A percentile compares a stretch with the other conserved stretches of the same genome.
phyloP scores from a whole-genome alignment of 2,797 vertebrate species.

The Galagoides demidoff region DNA sequence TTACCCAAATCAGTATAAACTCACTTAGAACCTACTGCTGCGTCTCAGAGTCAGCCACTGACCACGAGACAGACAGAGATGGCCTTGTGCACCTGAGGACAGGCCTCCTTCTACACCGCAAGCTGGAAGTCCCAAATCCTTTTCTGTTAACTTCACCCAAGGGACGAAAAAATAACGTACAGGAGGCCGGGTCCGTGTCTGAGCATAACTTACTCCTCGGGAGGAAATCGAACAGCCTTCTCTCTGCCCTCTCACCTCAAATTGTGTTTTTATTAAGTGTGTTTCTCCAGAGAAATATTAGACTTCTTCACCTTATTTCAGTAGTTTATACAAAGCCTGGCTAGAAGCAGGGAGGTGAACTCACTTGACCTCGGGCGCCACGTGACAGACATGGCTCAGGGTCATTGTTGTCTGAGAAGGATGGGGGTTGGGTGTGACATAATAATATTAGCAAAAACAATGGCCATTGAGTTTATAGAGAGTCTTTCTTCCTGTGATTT shows the following conservation, averaged over 20 bases:
- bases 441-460: conserved; percentile 77
- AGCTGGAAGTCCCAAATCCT: neutral
- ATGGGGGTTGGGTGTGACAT: conserved; percentile 71
- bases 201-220: neutral
- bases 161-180: neutral
- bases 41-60: neutral
- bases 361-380: conserved; percentile 70
- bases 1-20: neutral
- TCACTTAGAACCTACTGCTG: neutral
- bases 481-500: conserved; percentile 80
- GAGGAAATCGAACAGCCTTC: neutral
- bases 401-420: conserved; percentile 78
- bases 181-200: neutral
- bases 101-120: neutral
- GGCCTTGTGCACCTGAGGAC: neutral
- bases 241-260: conserved; percentile 23
- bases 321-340: conserved; percentile 52
- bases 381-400: conserved; percentile 64
- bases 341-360: conserved; percentile 67
- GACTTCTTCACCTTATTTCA: conserved; percentile 20
- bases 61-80: neutral
- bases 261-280: conserved; percentile 40
- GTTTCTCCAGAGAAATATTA: conserved; percentile 16
- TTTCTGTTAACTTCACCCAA: conserved; percentile 33
- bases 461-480: conserved; percentile 76